Evolutionary conservation across 2,888 invertebrate genomes (phyloP).

Genomic region (Sabatieria punctata): DNA sequence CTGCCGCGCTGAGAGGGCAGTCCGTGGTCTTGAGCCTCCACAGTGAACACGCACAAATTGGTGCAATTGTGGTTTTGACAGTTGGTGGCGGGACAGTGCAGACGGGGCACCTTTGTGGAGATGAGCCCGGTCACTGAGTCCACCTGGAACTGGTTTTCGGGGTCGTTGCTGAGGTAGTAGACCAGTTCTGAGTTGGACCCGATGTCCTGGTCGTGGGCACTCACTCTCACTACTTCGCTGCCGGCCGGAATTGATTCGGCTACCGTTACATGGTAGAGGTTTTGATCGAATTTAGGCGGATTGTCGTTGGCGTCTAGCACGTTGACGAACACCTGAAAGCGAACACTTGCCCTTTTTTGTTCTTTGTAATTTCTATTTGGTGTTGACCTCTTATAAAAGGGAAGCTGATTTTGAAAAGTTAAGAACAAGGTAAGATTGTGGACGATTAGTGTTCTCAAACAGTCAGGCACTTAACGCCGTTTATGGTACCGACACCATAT

Average conservation of each 20-base stretch:
- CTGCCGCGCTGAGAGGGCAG: constrained; percentile 59
- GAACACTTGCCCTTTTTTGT: too few relatives aligned
- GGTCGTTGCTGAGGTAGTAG: constrained; percentile 50
- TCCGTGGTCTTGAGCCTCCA: constrained; percentile 68
- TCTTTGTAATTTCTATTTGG: too few relatives aligned
- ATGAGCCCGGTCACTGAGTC: constrained; percentile 70
- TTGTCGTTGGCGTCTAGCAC: constrained; percentile 66
- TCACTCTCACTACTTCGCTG: constrained; percentile 67
- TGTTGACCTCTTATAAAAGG: too few relatives aligned
- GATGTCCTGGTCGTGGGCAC: constrained; percentile 65
- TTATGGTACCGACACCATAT: too few relatives aligned
- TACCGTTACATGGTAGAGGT: constrained; percentile 15
- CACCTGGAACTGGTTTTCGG: constrained; percentile 50
- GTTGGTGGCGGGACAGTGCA: constrained; percentile 66
- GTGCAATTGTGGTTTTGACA: constrained; percentile 40
- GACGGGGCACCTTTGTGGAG: constrained; percentile 69
- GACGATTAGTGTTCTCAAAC: too few relatives aligned
- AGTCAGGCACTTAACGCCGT: too few relatives aligned
- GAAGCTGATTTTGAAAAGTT: too few relatives aligned
- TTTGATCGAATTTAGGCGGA: constrained; percentile 62
- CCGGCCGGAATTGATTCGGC: constrained; percentile 56
- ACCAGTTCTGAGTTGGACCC: constrained; percentile 65
- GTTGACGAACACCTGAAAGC: constrained; percentile 59
- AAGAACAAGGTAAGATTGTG: too few relatives aligned
- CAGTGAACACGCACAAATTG: constrained; percentile 55